Evolutionary conservation across 2,888 invertebrate genomes (phyloP).

Genomic region (Nudaria mundana): DNA sequence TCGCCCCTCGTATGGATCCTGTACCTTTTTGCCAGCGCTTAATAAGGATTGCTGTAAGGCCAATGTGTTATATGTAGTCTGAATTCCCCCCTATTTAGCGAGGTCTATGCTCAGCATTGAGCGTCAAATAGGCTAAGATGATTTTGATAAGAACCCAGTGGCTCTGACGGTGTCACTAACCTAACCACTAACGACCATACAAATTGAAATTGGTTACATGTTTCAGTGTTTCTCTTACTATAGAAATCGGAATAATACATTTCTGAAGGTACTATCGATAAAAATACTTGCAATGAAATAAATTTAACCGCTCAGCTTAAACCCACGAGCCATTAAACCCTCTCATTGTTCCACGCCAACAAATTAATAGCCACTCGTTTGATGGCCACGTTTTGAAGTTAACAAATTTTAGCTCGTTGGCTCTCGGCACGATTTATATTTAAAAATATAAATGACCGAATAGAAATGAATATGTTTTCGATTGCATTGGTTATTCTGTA

Average conservation of each 20-base stretch:
- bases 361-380: slow-evolving; percentile 28
- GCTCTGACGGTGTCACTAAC: too few relatives aligned
- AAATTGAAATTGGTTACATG: too few relatives aligned
- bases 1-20: background rate
- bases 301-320: slow-evolving; percentile 10
- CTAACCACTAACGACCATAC: background rate
- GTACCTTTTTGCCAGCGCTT: background rate
- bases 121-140: too few relatives aligned
- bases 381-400: slow-evolving; percentile 12
- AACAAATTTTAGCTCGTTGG: slow-evolving; percentile 3
- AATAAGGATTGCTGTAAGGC: background rate
- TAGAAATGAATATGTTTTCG: too few relatives aligned
- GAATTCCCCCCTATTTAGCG: too few relatives aligned
- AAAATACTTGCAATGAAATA: background rate
- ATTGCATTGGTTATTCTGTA: too few relatives aligned
- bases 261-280: background rate
- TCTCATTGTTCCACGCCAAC: slow-evolving; percentile 23
- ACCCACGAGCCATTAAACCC: slow-evolving; percentile 21
- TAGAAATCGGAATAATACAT: background rate
- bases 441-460: too few relatives aligned
- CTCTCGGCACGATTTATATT: slow-evolving; percentile 4
- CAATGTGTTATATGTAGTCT: too few relatives aligned
- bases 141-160: too few relatives aligned
- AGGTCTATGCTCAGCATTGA: too few relatives aligned
- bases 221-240: background rate